Percentiles rank a stretch among this genome's conserved stretches.
phyloP scores from a whole-genome alignment of 2,888 invertebrate species.

The Himalopsyche kuldschensis region DNA sequence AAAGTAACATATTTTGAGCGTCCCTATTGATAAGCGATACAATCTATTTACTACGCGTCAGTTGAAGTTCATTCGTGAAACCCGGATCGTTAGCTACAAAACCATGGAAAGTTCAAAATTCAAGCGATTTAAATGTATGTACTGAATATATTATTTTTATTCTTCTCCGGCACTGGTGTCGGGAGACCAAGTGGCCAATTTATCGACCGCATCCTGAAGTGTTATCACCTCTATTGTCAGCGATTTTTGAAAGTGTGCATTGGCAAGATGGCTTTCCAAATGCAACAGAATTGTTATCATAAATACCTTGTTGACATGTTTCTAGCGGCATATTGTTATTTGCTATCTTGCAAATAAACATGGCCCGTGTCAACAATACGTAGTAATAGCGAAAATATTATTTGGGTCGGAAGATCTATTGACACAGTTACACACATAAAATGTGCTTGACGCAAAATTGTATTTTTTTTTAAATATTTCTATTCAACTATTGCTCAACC shows the following conservation, averaged over 20 bases:
- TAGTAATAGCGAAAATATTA: background rate
- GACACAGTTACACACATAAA: background rate
- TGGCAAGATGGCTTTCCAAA: background rate
- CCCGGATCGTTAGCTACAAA: too few relatives aligned
- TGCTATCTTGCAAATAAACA: background rate
- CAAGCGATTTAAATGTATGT: too few relatives aligned
- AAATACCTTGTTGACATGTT: background rate
- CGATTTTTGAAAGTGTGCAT: background rate
- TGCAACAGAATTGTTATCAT: background rate
- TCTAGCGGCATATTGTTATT: background rate
- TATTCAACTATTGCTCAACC: too few relatives aligned
- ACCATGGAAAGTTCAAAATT: too few relatives aligned
- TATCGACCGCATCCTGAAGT: background rate
- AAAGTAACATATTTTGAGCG: too few relatives aligned
- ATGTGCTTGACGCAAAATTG: background rate
- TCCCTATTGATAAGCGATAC: too few relatives aligned
- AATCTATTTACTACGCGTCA: too few relatives aligned
- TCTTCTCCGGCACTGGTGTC: background rate
- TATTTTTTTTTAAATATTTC: too few relatives aligned
- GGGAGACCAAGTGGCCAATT: background rate
- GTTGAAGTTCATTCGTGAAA: too few relatives aligned
- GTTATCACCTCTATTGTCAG: background rate
- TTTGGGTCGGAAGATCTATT: background rate
- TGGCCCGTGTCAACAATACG: background rate
- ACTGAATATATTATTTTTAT: too few relatives aligned